Evolutionary conservation across 2,888 invertebrate genomes (phyloP), one percentile per base, ranked within the genome.

Genomic region (Pheosia tremula): DNA sequence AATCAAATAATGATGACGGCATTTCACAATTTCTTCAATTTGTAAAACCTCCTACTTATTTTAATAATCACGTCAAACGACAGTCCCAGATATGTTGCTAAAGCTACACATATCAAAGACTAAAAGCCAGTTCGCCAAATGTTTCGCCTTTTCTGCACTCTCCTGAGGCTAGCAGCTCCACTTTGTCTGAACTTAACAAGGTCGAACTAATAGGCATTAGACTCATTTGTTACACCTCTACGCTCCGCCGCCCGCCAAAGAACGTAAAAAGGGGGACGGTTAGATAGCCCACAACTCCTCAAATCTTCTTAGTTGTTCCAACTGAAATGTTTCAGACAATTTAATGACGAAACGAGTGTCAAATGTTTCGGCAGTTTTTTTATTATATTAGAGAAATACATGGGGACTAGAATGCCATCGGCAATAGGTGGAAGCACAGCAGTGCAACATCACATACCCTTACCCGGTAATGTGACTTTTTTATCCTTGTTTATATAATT

Each of bases 141-240:
- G 69, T 80, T 83, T 81, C 79, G 83, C 82, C 81, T 83, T 86
- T 82, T 81, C 78, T 83, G 79, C 81, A 82, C 80, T 84, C 85
- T 85, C 81, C 78, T 82, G 80, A 77, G 81, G 80, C 74, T 83
- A 82, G 81, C 80, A 79, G 84, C 82, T 84, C 24, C 87, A 84
- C 87, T 89, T 87, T 86, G 86, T 87, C 85, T 84, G 87, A 86
- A 87, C 87, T 88, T 89, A 89, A 88, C 89, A 89, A 88, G 85
- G 88, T 88, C 88, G 88, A 88, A 88, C 88, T 89, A 89, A 89
- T 88, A 88, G 88, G 89, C 87, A 87, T 87, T 87, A 88, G 84
- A 85, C 86, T 88, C 89, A 87, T 89, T 89, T 86, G 89, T 89
- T 88, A 88, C 89, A 87, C 88, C 85, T 87, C 86, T 79, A 86